phyloP scores from a whole-genome alignment of 2,888 invertebrate genomes.

The Drosophila incognita region DNA sequence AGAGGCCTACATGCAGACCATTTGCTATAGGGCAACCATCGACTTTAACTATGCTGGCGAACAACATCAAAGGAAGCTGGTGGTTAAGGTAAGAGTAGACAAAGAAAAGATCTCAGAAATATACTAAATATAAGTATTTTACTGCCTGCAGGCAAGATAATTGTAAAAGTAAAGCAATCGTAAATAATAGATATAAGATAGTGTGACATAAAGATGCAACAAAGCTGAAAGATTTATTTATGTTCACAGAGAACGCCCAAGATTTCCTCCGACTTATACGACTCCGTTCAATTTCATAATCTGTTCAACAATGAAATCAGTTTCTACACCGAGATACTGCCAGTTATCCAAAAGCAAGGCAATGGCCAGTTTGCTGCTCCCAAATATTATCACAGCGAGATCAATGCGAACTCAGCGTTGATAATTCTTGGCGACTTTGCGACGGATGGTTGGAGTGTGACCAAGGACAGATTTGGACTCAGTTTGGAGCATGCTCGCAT shows the following conservation, averaged over 20 bases:
- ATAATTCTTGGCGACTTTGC: constrained; percentile 81
- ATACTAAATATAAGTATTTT: neutral
- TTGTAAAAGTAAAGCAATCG: neutral
- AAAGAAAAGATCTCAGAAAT: neutral
- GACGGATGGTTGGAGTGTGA: constrained; percentile 74
- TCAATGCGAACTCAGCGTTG: constrained; percentile 63
- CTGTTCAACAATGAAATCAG: constrained; percentile 82
- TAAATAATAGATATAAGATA: constrained; percentile 1
- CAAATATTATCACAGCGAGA: constrained; percentile 78
- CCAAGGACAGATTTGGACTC: constrained; percentile 72
- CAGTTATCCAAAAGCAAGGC: constrained; percentile 64
- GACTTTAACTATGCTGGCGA: constrained; percentile 58
- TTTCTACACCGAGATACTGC: constrained; percentile 79
- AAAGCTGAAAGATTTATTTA: neutral
- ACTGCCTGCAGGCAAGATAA: neutral
- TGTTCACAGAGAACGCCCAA: constrained; percentile 80
- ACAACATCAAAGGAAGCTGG: constrained; percentile 46
- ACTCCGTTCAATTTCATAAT: constrained; percentile 68
- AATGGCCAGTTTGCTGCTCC: constrained; percentile 64
- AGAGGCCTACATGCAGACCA: constrained; percentile 82
- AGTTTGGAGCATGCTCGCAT: constrained; percentile 81
- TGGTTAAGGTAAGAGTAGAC: constrained; percentile 77
- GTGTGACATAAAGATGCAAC: neutral
- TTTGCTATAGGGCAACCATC: constrained; percentile 74
- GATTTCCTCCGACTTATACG: constrained; percentile 68